Evolutionary conservation across 1,140 invertebrate genomes (phyloP).

Genomic region (Apis florea): DNA sequence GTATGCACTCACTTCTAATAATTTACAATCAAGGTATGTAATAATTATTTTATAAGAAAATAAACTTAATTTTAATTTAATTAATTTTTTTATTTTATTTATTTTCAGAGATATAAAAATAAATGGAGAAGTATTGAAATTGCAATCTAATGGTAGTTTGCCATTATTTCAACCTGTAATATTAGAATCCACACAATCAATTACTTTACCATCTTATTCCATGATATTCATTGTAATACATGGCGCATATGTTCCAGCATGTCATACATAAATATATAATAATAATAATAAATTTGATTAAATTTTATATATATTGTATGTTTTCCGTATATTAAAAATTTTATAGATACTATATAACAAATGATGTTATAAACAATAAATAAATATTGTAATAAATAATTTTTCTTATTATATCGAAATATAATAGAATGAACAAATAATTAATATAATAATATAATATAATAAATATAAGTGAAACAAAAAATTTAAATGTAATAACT

Average conservation of each 20-base stretch:
- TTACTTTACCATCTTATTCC: slow-evolving; percentile 82
- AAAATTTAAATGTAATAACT: too few relatives aligned
- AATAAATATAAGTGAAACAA: too few relatives aligned
- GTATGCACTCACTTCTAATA: slow-evolving; percentile 74
- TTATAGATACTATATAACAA: not conserved
- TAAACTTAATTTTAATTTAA: not conserved
- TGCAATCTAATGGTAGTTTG: slow-evolving; percentile 77
- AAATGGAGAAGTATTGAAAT: slow-evolving; percentile 81
- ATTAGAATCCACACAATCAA: slow-evolving; percentile 73
- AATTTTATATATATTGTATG: slow-evolving; percentile 1
- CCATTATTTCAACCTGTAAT: slow-evolving; percentile 80
- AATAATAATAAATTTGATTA: not conserved
- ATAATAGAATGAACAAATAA: not conserved
- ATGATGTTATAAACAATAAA: not conserved
- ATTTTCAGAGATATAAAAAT: slow-evolving; percentile 80
- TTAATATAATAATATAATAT: not conserved
- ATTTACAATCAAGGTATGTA: slow-evolving; percentile 73
- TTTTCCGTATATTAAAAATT: slow-evolving; percentile 27
- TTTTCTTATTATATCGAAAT: too few relatives aligned
- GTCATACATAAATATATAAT: slow-evolving; percentile 48
- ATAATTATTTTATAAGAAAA: slow-evolving; percentile 26
- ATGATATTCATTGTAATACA: slow-evolving; percentile 84
- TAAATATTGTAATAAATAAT: too few relatives aligned
- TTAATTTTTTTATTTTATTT: slow-evolving; percentile 55
- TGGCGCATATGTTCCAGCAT: slow-evolving; percentile 63